Evolutionary conservation across 1,140 invertebrate species (phyloP), one percentile per base, ranked within the genome.

Genomic region (Medauroidea extradentata): DNA sequence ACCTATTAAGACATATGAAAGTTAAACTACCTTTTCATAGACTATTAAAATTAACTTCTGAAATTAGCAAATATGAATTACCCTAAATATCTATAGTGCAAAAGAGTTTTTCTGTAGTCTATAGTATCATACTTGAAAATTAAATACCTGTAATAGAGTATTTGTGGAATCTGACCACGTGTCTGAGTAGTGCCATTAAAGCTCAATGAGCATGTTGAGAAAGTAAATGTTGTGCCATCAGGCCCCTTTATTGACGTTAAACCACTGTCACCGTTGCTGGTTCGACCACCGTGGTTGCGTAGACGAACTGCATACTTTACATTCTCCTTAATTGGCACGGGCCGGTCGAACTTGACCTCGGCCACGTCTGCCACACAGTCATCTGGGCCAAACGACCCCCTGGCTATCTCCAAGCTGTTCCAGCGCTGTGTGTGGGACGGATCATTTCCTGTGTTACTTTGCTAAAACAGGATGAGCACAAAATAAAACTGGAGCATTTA

Each of bases 141-240:
- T 4, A 4, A 24, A 59, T 67, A 75, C 67, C 84, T 86, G 69
- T 92, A 94, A 73, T 98, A 99, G 5, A 98, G 79, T 53, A 99
- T 85, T 66, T 93, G 88, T 0, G 96, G 96, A 65, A 99, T 87
- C 77, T 99, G 96, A 42, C 96, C 96, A 39, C 96, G 79, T 0
- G 89, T 89, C 64, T 96, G 85, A 3, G 94, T 96, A 0, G 96
- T 94, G 56, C 94, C 95, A 76, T 98, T 97, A 67, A 93, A 93
- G 75, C 94, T 96, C 19, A 98, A 79, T 11, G 93, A 89, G 75
- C 94, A 96, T 11, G 92, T 89, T 24, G 86, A 87, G 71, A 96
- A 98, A n/a, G 87, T 87, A 73, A 98, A 97, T 1, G 83, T 88
- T 3, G 91, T 93, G 43, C 93, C 93, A 78, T 98, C 95, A 0